Conservation (phyloP, 2,113 vertebrate genomes). For the Anarrhichthys ocellatus region DNA sequence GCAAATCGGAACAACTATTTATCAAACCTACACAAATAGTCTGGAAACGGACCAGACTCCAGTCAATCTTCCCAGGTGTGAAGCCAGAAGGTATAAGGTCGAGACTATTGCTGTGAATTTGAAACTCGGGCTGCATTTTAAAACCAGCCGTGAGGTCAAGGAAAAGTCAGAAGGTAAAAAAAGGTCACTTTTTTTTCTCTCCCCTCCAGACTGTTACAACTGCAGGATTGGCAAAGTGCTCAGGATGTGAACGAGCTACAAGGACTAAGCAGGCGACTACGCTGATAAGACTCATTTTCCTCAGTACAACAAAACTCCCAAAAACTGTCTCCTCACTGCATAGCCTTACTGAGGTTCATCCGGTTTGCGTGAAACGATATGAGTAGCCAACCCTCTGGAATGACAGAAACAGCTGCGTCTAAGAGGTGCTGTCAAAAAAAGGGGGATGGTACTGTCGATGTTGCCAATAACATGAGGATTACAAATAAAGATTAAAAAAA, state of each 20-base stretch:
- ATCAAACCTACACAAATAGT: slow-evolving; percentile 62
- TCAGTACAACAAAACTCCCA: slow-evolving; percentile 38
- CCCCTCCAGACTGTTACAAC: slow-evolving; percentile 7
- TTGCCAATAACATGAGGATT: slow-evolving; percentile 69
- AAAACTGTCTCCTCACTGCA: slow-evolving; percentile 63
- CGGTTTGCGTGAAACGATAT: slow-evolving; percentile 63
- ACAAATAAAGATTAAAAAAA: slow-evolving; percentile 57
- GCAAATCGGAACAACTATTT: slow-evolving; percentile 68
- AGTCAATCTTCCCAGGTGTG: slow-evolving; percentile 59
- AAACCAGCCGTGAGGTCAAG: slow-evolving; percentile 50
- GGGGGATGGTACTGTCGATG: slow-evolving; percentile 66
- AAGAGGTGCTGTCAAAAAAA: slow-evolving; percentile 67
- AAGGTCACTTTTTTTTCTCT: slow-evolving; percentile 55
- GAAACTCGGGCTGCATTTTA: slow-evolving; percentile 39
- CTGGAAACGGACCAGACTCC: slow-evolving; percentile 55
- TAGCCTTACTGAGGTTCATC: slow-evolving; percentile 75
- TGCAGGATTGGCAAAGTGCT: slow-evolving; percentile 56
- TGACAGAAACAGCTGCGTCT: slow-evolving; percentile 53
- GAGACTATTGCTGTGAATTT: slow-evolving; percentile 77
- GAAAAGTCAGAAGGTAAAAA: slow-evolving; percentile 53
- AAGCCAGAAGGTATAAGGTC: slow-evolving; percentile 53
- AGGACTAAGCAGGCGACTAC: slow-evolving; percentile 60
- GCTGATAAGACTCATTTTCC: slow-evolving; percentile 56
- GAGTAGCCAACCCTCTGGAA: slow-evolving; percentile 62
- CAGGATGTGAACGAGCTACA: slow-evolving; percentile 55